Percentiles rank a stretch among this genome's conserved stretches.
phyloP scores from a whole-genome alignment of 2,113 vertebrate species.

The human region GRCh38 chr9:72201001-72201500 shows the following conservation, averaged over 20 bases:
- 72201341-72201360: neutral
- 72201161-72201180: neutral
- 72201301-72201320: neutral
- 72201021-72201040: neutral
- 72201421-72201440: too few relatives aligned
- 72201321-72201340: rapidly evolving
- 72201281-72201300: neutral
- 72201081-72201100: neutral
- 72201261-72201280: neutral
- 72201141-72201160: neutral
- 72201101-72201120: neutral
- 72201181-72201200: neutral
- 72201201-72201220: too few relatives aligned
- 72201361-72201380: neutral
- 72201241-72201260: neutral
- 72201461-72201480: too few relatives aligned
- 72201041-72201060: neutral
- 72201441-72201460: too few relatives aligned
- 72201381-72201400: neutral
- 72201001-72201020: neutral
- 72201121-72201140: neutral
- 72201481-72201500: neutral
- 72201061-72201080: neutral
- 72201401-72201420: too few relatives aligned
- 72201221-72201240: neutral